These are phyloP conservation scores for Daubentonia madagascariensis DNA, from an alignment of 2,113 vertebrate species.

Conservation along the genomic window DNA sequence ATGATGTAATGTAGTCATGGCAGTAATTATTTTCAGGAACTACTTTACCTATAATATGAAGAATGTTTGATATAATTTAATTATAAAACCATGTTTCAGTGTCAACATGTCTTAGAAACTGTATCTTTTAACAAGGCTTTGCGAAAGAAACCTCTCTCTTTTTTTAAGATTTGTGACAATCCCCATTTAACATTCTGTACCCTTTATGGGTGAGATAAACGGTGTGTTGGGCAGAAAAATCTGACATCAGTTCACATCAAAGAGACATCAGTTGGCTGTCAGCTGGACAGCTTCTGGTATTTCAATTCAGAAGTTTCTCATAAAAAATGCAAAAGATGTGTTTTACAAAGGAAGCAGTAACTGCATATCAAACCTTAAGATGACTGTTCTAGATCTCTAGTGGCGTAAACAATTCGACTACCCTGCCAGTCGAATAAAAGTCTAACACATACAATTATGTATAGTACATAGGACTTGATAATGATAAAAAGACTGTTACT, in stretches of 20 bases:
- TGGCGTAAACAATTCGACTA: not conserved
- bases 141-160: not conserved
- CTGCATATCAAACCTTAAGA: not conserved
- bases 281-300: not conserved
- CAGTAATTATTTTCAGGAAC: not conserved
- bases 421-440: not conserved
- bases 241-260: not conserved
- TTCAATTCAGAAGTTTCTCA: constrained; percentile 35
- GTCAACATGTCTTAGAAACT: not conserved
- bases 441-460: not conserved
- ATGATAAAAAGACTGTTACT: not conserved
- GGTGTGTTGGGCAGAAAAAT: not conserved
- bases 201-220: not conserved
- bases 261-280: constrained; percentile 7
- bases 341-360: not conserved
- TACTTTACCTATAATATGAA: not conserved
- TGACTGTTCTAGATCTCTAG: not conserved
- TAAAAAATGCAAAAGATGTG: not conserved
- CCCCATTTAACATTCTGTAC: not conserved
- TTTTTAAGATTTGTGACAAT: not conserved
- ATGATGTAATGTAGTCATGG: not conserved
- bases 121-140: not conserved
- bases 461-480: not conserved
- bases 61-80: not conserved
- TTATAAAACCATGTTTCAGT: not conserved